Percentiles rank a stretch among this genome's conserved stretches.
Evolutionary conservation across 1,140 invertebrate species (phyloP).

Genomic region (Propsilocerus akamusi): DNA sequence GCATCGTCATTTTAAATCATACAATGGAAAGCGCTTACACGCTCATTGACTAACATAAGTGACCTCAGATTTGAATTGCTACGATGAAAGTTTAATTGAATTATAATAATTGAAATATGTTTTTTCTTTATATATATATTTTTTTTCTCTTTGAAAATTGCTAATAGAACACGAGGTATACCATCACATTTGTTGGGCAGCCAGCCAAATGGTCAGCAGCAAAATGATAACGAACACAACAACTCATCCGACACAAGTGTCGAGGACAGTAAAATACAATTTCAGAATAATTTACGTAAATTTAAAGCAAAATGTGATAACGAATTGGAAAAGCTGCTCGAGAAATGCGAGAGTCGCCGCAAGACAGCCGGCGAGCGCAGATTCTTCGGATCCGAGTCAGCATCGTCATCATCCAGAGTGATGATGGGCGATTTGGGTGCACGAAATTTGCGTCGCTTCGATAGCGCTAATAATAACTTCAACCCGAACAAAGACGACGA

Average conservation of each 20-base stretch:
- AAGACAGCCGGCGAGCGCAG: background rate
- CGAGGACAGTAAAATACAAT: constrained; percentile 8
- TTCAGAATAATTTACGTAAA: constrained; percentile 4
- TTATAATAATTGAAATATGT: background rate
- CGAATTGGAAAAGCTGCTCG: background rate
- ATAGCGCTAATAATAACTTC: constrained; percentile 2
- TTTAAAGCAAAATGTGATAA: constrained; percentile 4
- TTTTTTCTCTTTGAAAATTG: background rate
- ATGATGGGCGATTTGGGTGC: background rate
- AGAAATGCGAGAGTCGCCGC: background rate
- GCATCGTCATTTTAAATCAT: background rate
- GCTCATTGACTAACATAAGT: background rate
- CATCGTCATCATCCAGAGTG: background rate
- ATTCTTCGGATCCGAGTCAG: background rate
- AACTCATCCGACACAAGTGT: constrained; percentile 13
- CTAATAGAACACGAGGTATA: constrained; percentile 13
- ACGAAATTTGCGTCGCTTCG: background rate
- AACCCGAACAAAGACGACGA: background rate
- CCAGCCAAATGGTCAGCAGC: background rate
- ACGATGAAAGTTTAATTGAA: too few species aligned
- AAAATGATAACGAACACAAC: constrained; percentile 14
- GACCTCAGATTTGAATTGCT: background rate
- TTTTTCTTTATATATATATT: background rate
- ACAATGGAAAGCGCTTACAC: background rate
- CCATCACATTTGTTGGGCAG: constrained; percentile 13